Conservation (phyloP, 2,113 vertebrate genomes). For the Eleginops maclovinus region DNA sequence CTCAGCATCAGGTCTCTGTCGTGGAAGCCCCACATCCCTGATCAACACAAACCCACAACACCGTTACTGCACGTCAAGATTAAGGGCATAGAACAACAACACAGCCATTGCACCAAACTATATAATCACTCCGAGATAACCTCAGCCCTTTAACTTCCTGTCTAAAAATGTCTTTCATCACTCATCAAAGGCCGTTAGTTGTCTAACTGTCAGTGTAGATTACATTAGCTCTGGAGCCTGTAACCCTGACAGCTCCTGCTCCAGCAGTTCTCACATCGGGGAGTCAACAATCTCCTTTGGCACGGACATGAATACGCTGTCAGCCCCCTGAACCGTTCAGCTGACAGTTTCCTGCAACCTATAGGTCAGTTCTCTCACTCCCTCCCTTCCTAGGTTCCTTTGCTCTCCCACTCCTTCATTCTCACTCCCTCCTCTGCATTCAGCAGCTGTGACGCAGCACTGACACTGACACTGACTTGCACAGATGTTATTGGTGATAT, state of each 20-base stretch:
- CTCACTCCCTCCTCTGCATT: slow-evolving; percentile 10
- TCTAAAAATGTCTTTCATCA: slow-evolving; percentile 40
- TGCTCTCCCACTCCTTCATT: neutral
- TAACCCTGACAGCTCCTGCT: slow-evolving; percentile 27
- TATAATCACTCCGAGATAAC: slow-evolving; percentile 21
- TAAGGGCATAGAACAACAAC: neutral
- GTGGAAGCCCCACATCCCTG: slow-evolving; percentile 99
- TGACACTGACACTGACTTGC: neutral
- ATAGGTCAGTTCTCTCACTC: slow-evolving; percentile 25
- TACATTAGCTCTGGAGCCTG: slow-evolving; percentile 35
- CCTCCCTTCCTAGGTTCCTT: neutral
- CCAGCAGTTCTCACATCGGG: slow-evolving; percentile 34
- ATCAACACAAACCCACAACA: slow-evolving; percentile 47
- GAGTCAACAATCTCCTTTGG: slow-evolving; percentile 28
- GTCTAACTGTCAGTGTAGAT: slow-evolving; percentile 57
- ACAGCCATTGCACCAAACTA: neutral
- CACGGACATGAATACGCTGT: slow-evolving; percentile 30
- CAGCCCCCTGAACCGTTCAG: slow-evolving; percentile 10
- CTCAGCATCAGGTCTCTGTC: slow-evolving; percentile 97
- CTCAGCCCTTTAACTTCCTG: slow-evolving; percentile 22
- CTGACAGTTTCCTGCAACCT: slow-evolving; percentile 31
- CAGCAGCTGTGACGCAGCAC: slow-evolving; percentile 5
- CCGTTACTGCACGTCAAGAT: neutral
- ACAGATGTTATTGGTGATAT: neutral
- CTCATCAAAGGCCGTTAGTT: slow-evolving; percentile 38